Conservation (phyloP, 1,140 invertebrate species). For the Drosophila hydei region DNA sequence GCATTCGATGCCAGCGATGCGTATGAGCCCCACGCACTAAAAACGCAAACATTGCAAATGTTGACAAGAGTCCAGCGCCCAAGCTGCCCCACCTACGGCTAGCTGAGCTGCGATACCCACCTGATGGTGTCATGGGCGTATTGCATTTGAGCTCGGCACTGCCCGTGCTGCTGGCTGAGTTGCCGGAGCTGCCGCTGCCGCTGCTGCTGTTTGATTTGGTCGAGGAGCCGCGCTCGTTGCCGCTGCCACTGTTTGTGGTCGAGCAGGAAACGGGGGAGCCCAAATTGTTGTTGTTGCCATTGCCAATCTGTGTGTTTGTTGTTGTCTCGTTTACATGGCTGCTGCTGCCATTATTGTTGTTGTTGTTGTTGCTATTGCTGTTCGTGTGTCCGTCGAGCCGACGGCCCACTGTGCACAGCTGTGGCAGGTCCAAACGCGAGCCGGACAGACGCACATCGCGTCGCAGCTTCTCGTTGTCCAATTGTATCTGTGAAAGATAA, state of each 20-base stretch:
- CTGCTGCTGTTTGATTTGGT: constrained; percentile 81
- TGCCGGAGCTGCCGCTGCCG: constrained; percentile 74
- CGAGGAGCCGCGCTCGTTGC: constrained; percentile 76
- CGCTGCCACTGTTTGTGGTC: constrained; percentile 73
- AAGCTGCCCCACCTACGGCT: too few species aligned
- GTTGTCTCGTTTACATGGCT: constrained; percentile 53
- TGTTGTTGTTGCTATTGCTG: constrained; percentile 33
- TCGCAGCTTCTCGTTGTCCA: constrained; percentile 83
- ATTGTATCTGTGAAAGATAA: constrained; percentile 67
- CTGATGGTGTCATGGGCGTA: constrained; percentile 81
- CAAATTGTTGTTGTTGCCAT: constrained; percentile 69
- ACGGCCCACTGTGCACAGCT: constrained; percentile 71
- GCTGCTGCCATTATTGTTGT: constrained; percentile 47
- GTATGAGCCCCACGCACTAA: constrained; percentile 48
- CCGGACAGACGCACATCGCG: constrained; percentile 73
- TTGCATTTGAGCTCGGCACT: constrained; percentile 77
- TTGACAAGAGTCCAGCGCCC: constrained; percentile 21
- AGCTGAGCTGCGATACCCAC: too few species aligned
- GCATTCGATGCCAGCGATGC: constrained; percentile 66
- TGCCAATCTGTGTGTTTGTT: constrained; percentile 47
- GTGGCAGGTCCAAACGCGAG: constrained; percentile 75
- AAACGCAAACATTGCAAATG: constrained; percentile 29
- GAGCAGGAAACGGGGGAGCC: constrained; percentile 78
- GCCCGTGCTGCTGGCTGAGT: constrained; percentile 74
- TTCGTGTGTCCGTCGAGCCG: constrained; percentile 73